phyloP scores from a whole-genome alignment of 2,888 invertebrate genomes.

The Lycocerus yunnanus region DNA sequence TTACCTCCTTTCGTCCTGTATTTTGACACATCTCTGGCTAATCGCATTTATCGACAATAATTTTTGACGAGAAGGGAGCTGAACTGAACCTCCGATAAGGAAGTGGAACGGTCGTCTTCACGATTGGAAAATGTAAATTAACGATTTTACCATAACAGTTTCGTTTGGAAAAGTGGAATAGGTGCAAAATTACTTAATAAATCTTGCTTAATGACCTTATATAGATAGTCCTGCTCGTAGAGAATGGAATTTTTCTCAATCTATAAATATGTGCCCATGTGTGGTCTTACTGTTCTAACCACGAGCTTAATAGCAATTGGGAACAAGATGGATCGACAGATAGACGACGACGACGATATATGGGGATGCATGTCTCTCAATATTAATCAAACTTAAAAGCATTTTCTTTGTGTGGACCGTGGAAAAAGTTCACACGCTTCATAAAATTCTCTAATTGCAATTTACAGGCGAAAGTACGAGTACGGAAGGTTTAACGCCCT shows the following conservation, averaged over 20 bases:
- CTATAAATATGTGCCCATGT: slow-evolving; percentile 7
- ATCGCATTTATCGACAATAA: neutral
- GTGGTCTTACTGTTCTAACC: slow-evolving; percentile 13
- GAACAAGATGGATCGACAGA: neutral
- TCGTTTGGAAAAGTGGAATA: neutral
- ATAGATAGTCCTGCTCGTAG: slow-evolving; percentile 3
- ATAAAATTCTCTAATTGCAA: slow-evolving; percentile 12
- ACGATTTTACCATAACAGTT: neutral
- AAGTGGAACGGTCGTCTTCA: neutral
- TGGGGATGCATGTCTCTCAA: neutral
- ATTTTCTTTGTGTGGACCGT: slow-evolving; percentile 4
- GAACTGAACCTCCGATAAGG: neutral
- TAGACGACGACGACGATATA: slow-evolving; percentile 4
- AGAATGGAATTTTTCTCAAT: slow-evolving; percentile 5
- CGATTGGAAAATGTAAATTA: neutral
- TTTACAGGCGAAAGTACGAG: slow-evolving; percentile 10
- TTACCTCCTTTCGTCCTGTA: neutral
- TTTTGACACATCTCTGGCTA: neutral
- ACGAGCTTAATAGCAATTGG: neutral
- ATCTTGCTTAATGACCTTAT: slow-evolving; percentile 10
- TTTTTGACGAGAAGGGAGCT: too few species aligned
- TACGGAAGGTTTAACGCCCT: slow-evolving; percentile 8
- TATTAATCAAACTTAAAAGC: slow-evolving; percentile 1
- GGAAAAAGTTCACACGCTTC: slow-evolving; percentile 13
- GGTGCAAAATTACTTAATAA: slow-evolving; percentile 10